Conservation (phyloP, 2,113 vertebrate genomes). For the Heterotis niloticus region DNA sequence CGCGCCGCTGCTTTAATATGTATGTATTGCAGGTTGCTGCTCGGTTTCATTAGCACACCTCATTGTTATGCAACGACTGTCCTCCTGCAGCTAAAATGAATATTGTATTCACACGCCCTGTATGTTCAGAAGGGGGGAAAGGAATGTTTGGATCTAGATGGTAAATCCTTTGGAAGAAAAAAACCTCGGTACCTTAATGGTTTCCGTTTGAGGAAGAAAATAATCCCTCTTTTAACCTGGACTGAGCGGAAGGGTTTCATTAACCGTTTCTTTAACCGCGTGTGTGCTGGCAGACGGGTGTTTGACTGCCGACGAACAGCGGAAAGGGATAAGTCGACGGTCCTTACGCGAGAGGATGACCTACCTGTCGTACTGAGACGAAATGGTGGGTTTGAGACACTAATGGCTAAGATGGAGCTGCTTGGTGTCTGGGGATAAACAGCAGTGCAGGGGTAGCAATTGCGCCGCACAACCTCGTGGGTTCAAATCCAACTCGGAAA, state of each 20-base stretch:
- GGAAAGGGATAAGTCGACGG: too few species aligned
- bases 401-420: too few species aligned
- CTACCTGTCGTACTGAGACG: too few species aligned
- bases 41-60: constrained; percentile 92
- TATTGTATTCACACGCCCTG: constrained; percentile 45
- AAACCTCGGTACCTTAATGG: background rate
- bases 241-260: too few species aligned
- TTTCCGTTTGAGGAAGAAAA: background rate
- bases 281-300: too few species aligned
- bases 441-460: too few species aligned
- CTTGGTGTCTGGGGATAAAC: too few species aligned
- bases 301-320: too few species aligned
- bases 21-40: constrained; percentile 87
- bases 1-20: constrained; percentile 81
- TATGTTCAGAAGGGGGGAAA: background rate
- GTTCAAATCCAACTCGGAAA: background rate
- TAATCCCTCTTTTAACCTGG: background rate
- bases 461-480: too few species aligned
- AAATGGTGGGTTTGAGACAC: too few species aligned
- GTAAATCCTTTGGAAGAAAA: background rate
- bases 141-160: background rate
- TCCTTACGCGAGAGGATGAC: too few species aligned
- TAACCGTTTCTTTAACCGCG: too few species aligned
- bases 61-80: constrained; percentile 92
- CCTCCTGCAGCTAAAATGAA: constrained; percentile 86